Percentiles rank a stretch among this genome's conserved stretches.
phyloP scores from a whole-genome alignment of 2,888 invertebrate species.

The Tetrapedia diversipes region DNA sequence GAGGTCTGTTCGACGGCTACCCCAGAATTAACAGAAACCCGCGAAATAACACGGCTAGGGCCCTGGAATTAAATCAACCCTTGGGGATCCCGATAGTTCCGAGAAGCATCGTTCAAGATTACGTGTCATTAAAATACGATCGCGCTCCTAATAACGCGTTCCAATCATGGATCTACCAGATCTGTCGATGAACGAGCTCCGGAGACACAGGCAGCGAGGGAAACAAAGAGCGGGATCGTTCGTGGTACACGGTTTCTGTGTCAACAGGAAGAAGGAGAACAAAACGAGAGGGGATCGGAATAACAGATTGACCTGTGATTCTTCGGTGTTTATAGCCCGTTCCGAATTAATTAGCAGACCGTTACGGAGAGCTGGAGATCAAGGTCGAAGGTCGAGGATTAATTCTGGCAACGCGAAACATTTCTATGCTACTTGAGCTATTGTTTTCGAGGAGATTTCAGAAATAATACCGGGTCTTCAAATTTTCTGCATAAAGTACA shows the following conservation, averaged over 20 bases:
- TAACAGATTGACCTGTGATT: too few species aligned
- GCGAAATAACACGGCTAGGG: not conserved
- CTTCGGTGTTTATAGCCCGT: too few species aligned
- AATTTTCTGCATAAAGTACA: too few species aligned
- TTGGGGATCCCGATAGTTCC: conserved; percentile 21
- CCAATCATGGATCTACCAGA: not conserved
- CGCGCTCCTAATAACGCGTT: conserved; percentile 27
- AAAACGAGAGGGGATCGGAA: too few species aligned
- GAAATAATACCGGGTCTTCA: too few species aligned
- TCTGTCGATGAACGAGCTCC: conserved; percentile 6
- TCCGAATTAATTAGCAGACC: too few species aligned
- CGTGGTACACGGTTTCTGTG: not conserved
- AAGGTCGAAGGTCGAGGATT: too few species aligned
- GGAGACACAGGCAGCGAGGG: not conserved
- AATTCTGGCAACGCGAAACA: too few species aligned
- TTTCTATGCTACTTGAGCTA: too few species aligned
- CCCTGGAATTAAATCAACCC: conserved; percentile 29
- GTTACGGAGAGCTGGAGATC: too few species aligned
- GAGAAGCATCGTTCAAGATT: conserved; percentile 23
- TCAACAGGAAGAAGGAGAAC: not conserved
- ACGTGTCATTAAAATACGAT: conserved; percentile 36
- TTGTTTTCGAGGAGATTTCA: too few species aligned
- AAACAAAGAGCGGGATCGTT: not conserved
- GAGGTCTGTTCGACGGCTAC: conserved; percentile 5
- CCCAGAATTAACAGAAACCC: conserved; percentile 38